Conservation (phyloP, 2,888 invertebrate species). For the Enchytraeus crypticus region DNA sequence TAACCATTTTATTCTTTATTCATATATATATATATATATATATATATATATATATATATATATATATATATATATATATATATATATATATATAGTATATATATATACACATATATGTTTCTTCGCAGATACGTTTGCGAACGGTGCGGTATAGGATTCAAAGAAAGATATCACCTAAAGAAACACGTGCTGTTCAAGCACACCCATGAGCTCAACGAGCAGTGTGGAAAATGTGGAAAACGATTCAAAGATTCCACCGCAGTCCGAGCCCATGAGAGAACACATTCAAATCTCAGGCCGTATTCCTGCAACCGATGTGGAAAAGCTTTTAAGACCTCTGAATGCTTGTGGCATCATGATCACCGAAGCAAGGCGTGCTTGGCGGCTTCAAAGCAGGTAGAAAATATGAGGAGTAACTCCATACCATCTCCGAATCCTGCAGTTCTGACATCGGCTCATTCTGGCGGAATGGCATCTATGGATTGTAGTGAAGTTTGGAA, state of each 20-base stretch:
- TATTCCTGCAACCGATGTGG: constrained; percentile 26
- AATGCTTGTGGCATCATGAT: constrained; percentile 31
- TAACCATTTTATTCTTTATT: too few relatives aligned
- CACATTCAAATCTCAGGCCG: constrained; percentile 28
- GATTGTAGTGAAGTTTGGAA: too few relatives aligned
- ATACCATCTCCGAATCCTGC: not conserved
- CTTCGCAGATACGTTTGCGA: constrained; percentile 19
- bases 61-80: too few relatives aligned
- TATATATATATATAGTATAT: too few relatives aligned
- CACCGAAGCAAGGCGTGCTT: constrained; percentile 15
- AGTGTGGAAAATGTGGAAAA: constrained; percentile 28
- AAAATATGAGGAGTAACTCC: not conserved
- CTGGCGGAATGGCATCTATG: not conserved
- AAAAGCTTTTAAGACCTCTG: constrained; percentile 30
- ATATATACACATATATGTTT: too few relatives aligned
- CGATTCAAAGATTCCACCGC: constrained; percentile 30
- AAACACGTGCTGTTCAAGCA: constrained; percentile 30
- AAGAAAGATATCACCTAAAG: constrained; percentile 30
- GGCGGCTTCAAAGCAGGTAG: not conserved
- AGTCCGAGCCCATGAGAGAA: constrained; percentile 29
- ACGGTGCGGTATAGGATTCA: constrained; percentile 30
- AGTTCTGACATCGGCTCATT: not conserved
- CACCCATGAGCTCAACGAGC: constrained; percentile 27
- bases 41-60: too few relatives aligned
- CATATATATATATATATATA: too few relatives aligned